Conservation (phyloP, 2,888 invertebrate genomes). For the Tipula vernalis region DNA sequence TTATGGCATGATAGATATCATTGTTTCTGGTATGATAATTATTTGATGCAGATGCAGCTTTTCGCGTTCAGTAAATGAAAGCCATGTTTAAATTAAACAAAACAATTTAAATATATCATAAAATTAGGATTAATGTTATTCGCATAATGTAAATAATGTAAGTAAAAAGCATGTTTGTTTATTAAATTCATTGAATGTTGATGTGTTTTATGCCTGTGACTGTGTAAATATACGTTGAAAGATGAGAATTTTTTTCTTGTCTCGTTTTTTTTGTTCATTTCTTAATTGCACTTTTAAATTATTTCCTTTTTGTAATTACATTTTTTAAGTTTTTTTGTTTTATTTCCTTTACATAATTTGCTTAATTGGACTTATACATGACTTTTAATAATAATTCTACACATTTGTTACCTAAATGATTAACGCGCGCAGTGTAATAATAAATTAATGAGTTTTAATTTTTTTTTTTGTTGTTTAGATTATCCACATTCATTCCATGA, state of each 20-base stretch:
- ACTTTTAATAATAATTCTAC: constrained; percentile 10
- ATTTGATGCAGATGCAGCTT: background rate
- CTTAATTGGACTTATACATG: constrained; percentile 5
- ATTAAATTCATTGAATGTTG: background rate
- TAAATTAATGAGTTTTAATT: background rate
- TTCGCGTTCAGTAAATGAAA: no score
- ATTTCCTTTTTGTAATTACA: background rate
- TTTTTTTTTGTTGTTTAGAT: constrained; percentile 33
- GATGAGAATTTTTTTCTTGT: background rate
- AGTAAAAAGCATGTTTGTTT: background rate
- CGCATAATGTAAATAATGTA: background rate
- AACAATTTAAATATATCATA: no score
- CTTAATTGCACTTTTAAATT: background rate
- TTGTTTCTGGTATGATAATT: background rate
- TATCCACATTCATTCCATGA: constrained; percentile 54
- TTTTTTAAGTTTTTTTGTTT: background rate
- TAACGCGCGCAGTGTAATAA: background rate
- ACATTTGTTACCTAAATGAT: background rate
- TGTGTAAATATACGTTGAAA: background rate
- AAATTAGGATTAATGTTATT: no score
- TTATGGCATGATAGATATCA: no score
- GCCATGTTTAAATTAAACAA: background rate
- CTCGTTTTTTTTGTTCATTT: background rate
- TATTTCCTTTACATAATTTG: background rate
- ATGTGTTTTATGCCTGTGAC: background rate